Base-by-base conservation (phyloP, 2,797 vertebrate species). In the Micropoecilia bifurca region DNA sequence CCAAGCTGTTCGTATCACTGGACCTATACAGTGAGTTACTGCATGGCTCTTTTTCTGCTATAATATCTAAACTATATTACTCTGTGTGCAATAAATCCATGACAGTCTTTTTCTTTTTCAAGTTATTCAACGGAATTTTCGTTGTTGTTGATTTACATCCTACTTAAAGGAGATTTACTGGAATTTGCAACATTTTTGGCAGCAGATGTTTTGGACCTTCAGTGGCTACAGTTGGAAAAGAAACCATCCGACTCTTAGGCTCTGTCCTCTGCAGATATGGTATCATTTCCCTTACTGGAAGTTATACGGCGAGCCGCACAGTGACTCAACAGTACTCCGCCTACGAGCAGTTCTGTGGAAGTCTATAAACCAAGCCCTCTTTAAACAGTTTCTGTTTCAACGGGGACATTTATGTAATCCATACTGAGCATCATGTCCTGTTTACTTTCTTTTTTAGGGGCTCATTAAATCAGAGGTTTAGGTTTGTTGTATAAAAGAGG, bases 281-380 rank as follows among this genome's bases (percentile, higher is more conserved):
- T 87, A 87, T 91, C 91, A 73, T 0, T 72, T 80, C 87, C 74
- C 72, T 93, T 90, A 89, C 93, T 89, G 90, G 92, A 94, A 92
- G 77, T 92, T 71, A 73, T 74, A 36, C 79, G n/a, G 66, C 50
- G 5, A 61, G 18, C 25, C 9, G 20, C 61, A 47, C 85, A 86
- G 72, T 91, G 85, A 89, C 84, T 86, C 85, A 82, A 80, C 87
- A 68, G 73, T 73, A 83, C 88, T 80, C 92, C 91, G 89, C 92
- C 91, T 73, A 89, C 88, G 39, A 16, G 3, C 77, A 4, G 0
- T 92, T 90, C 80, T 53, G 36, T 50, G 75, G 87, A 92, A 91
- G 77, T 73, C 28, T 0, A 78, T 57, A 20, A 16, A 79, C 45
- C 69, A 1, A 0, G 18, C 4, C 0, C 1, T 1, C 22, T 36